Percentiles rank a stretch among this genome's conserved stretches.
phyloP scores from a whole-genome alignment of 53 echinoderm and acorn worm species.

The Pentamera pediparva region DNA sequence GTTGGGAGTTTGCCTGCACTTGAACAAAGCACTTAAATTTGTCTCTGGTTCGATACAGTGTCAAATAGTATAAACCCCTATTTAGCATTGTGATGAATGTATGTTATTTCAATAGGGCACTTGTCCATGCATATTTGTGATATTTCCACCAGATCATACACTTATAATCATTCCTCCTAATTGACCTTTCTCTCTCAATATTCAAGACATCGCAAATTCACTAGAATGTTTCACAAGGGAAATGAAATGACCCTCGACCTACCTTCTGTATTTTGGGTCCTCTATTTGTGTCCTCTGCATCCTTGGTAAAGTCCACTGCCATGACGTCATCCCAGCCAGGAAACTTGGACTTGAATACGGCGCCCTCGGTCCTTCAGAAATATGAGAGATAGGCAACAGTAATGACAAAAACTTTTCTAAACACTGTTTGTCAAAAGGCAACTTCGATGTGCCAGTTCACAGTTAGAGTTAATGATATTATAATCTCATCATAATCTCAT shows the following conservation, averaged over 20 bases:
- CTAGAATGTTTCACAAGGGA: background rate
- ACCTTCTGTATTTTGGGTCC: constrained; percentile 66
- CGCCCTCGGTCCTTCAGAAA: constrained; percentile 63
- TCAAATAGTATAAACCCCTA: too few relatives aligned
- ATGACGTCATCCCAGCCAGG: constrained; percentile 95
- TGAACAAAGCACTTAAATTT: too few relatives aligned
- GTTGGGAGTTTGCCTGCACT: too few relatives aligned
- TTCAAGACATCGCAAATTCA: too few relatives aligned
- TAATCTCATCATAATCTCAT: background rate
- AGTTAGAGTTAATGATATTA: background rate
- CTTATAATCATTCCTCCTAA: too few relatives aligned
- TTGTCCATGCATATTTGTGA: too few relatives aligned
- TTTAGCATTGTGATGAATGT: too few relatives aligned
- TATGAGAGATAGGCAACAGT: background rate
- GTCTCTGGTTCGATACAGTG: too few relatives aligned
- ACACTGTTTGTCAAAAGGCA: background rate
- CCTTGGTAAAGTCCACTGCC: constrained; percentile 88
- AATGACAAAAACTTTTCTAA: background rate
- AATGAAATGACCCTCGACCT: background rate
- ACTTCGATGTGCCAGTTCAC: background rate
- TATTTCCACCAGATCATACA: too few relatives aligned
- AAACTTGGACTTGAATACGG: constrained; percentile 93
- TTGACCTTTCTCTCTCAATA: too few relatives aligned
- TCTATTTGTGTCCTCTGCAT: constrained; percentile 57
- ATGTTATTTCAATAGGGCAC: too few relatives aligned